Evolutionary conservation across 2,797 vertebrate genomes (phyloP).

Genomic region (Sarcophilus harrisii): DNA sequence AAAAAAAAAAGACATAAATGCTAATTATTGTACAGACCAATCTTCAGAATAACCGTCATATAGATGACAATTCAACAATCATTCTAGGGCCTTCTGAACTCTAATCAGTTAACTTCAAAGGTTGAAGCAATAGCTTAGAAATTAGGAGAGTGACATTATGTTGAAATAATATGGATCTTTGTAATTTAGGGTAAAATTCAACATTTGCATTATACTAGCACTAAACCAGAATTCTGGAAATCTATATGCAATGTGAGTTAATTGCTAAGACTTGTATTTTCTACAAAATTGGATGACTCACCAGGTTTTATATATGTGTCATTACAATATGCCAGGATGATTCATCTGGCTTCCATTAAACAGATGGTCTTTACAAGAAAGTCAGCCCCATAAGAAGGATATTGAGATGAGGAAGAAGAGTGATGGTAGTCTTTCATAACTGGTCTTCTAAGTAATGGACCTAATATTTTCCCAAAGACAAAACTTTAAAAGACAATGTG

Average conservation of each 20-base stretch:
- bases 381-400: background rate
- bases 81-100: background rate
- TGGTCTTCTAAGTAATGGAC: background rate
- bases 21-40: background rate
- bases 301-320: background rate
- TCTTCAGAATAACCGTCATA: background rate
- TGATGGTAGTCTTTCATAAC: background rate
- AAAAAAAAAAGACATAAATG: background rate
- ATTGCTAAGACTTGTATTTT: background rate
- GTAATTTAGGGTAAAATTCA: background rate
- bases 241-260: background rate
- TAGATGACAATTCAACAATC: background rate
- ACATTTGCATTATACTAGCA: background rate
- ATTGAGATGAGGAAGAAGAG: background rate
- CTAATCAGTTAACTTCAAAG: background rate
- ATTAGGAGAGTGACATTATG: background rate
- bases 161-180: background rate
- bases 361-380: background rate
- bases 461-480: background rate
- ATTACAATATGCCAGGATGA: background rate
- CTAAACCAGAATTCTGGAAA: background rate
- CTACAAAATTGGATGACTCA: background rate
- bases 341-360: background rate
- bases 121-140: background rate
- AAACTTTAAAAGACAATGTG: background rate